Evolutionary conservation across 2,113 vertebrate genomes (phyloP).

Genomic region (Prunella himalayana): DNA sequence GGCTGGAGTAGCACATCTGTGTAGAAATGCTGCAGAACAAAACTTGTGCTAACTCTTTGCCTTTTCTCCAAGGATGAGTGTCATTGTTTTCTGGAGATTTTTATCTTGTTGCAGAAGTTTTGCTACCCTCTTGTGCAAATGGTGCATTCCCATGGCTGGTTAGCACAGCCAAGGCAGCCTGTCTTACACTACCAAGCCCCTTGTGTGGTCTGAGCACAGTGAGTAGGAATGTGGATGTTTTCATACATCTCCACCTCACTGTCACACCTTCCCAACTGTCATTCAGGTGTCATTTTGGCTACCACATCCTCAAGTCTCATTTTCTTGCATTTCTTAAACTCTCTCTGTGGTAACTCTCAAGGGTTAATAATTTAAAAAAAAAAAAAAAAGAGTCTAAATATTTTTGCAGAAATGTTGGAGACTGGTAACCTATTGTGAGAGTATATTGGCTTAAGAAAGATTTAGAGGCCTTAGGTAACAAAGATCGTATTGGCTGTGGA

Average conservation of each 20-base stretch:
- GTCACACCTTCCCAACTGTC: background rate
- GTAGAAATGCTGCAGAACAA: background rate
- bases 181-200: background rate
- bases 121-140: background rate
- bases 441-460: background rate
- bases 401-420: background rate
- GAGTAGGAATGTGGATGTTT: background rate
- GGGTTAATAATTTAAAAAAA: background rate
- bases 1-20: background rate
- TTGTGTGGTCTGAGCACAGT: background rate
- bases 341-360: background rate
- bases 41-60: background rate
- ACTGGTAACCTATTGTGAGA: background rate
- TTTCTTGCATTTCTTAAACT: background rate
- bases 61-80: background rate
- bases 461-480: constrained; percentile 1
- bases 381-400: background rate
- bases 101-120: background rate
- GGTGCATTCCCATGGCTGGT: background rate
- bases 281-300: background rate
- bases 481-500: background rate
- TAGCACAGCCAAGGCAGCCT: background rate
- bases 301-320: background rate
- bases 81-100: background rate
- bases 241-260: background rate